Base-by-base conservation (phyloP, 2,888 invertebrate genomes). In the Standfussiana lucernea region DNA sequence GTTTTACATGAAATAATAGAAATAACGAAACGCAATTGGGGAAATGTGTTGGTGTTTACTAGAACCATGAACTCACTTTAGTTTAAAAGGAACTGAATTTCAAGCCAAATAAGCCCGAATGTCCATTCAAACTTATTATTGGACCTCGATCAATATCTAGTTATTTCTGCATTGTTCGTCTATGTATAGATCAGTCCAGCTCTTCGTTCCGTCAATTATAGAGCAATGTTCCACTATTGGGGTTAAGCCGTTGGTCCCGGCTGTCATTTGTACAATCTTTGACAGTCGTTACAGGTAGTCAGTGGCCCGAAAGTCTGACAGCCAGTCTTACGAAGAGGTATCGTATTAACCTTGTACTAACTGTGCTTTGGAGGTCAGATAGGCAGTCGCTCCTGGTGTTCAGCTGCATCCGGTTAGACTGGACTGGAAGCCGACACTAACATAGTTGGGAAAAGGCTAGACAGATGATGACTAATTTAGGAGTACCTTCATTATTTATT, bases 231-330 rank as follows among this genome's bases (percentile, higher is more conserved):
- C 8, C 28, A 18, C 6, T 56, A 15, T n/a, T 15, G 56, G 13
- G 28, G 2, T 28, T 28, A 2, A 56, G 28, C 56, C 28, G n/a
- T 56, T 53, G 53, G 53, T 53, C n/a, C n/a, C n/a, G 53, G 53
- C 53, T 53, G 53, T n/a, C 53, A 53, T 53, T 53, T n/a, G 53
- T 53, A 11, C 13, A n/a, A n/a, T 53, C n/a, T n/a, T 53, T 53
- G 53, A 53, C 53, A 53, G 53, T 53, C n/a, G 53, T n/a, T n/a
- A 53, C 53, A n/a, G n/a, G 53, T 50, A 24, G 50, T 50, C 50
- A 47, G 47, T 53, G n/a, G 13, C n/a, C n/a, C n/a, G n/a, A n/a
- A n/a, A n/a, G n/a, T n/a, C 53, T n/a, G 53, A n/a, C 53, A 50
- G 11, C 10, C 10, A 5, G 11, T n/a, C 13, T 53, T 53, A 13